Base-by-base conservation (phyloP, 2,888 invertebrate species). In the Molorchus minor region DNA sequence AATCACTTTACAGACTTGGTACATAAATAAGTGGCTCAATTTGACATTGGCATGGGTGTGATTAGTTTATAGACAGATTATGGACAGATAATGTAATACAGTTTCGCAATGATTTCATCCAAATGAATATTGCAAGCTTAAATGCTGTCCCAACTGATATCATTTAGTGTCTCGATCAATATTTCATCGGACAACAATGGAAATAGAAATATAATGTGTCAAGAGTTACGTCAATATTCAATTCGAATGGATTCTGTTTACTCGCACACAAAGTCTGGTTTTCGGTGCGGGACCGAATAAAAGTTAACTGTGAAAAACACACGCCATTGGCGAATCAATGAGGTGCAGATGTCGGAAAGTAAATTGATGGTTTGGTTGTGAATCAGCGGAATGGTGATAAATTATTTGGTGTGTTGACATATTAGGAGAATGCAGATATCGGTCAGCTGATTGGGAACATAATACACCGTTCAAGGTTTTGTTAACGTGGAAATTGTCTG, bases 211-310 rank as follows among this genome's bases (percentile, higher is more conserved):
- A 61, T 57, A 58, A 58, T 58, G 63, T 59, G 61, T 61, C 61
- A 59, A 61, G 59, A 46, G 59, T 36, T 63, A 47, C 57, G 54
- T 59, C 56, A 65, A 61, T 61, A 61, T 63, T 63, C 65, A 58
- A 60, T 62, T 62, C 56, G 52, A 58, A 65, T 41, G 41, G 46
- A 60, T 62, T 56, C 35, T 52, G 56, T 56, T 41, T 53, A 55
- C 55, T 57, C 38, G 44, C 46, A 44, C 44, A 36, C 51, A 46
- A 58, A 62, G 56, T 56, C 53, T 51, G 47, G 29, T 38, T 49
- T 58, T 61, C 56, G 30, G 15, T 29, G 35, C 30, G 38, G 33
- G 30, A n/a, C n/a, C 45, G 35, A 58, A 56, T 56, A 49, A 56
- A 51, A 51, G 21, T 35, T 40, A 29, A 4, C 46, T 17, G 16